phyloP scores from a whole-genome alignment of 2,888 invertebrate species.

The Pandemis corylana region DNA sequence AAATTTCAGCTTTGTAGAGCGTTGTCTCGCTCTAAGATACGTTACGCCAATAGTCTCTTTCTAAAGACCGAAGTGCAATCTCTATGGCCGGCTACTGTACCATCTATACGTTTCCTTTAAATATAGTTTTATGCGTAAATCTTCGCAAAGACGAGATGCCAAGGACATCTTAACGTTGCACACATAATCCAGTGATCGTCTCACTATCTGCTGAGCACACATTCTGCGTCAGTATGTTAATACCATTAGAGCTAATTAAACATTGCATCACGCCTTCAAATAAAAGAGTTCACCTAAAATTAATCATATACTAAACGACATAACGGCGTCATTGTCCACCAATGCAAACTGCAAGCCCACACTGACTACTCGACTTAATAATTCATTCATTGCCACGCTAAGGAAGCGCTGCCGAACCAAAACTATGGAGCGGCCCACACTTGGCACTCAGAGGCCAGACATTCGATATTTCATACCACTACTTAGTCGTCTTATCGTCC shows the following conservation, averaged over 20 bases:
- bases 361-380: slow-evolving; percentile 59
- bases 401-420: slow-evolving; percentile 77
- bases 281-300: slow-evolving; percentile 23
- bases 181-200: slow-evolving; percentile 1
- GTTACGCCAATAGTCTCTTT: no score
- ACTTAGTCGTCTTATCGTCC: slow-evolving; percentile 72
- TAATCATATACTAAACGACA: slow-evolving; percentile 25
- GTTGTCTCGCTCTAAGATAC: no score
- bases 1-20: no score
- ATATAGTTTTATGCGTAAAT: no score
- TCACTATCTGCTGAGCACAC: background rate
- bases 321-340: slow-evolving; percentile 52
- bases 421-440: slow-evolving; percentile 83
- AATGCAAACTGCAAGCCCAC: slow-evolving; percentile 78
- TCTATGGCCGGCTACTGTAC: no score
- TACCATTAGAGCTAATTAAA: slow-evolving; percentile 6
- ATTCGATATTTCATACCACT: slow-evolving; percentile 65
- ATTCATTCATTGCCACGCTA: slow-evolving; percentile 80
- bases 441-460: slow-evolving; percentile 66
- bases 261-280: slow-evolving; percentile 37
- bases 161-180: background rate
- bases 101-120: no score
- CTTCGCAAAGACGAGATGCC: no score
- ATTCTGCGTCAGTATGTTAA: slow-evolving; percentile 22
- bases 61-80: no score